Conservation (phyloP, 1,140 invertebrate species). For the Trissolcus basalis region DNA sequence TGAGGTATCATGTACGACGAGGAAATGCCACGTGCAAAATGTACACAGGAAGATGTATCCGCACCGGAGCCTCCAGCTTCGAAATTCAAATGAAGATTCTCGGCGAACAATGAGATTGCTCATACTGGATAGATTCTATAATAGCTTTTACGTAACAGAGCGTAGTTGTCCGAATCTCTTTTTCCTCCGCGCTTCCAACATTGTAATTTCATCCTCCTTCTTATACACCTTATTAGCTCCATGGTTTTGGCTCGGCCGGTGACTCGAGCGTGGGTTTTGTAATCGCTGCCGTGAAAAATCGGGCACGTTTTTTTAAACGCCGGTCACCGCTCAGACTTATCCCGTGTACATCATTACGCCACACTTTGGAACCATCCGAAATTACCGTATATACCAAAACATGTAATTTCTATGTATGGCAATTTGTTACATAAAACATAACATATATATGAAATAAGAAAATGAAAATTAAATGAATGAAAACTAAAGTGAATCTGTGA, state of each 20-base stretch:
- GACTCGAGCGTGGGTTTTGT: slow-evolving; percentile 35
- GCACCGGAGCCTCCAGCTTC: slow-evolving; percentile 32
- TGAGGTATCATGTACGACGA: slow-evolving; percentile 39
- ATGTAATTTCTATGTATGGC: no score
- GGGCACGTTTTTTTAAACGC: background rate
- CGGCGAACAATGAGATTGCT: slow-evolving; percentile 37
- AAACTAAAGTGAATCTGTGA: no score
- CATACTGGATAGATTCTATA: slow-evolving; percentile 42
- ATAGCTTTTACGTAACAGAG: slow-evolving; percentile 45
- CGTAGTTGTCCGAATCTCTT: slow-evolving; percentile 25
- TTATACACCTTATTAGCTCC: background rate
- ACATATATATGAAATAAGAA: no score
- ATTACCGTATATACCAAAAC: no score
- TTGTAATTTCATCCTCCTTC: slow-evolving; percentile 34
- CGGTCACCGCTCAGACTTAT: no score
- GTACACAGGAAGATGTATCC: slow-evolving; percentile 39
- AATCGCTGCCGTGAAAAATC: slow-evolving; percentile 23
- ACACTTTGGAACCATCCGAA: no score
- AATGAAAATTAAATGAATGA: no score
- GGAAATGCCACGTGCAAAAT: slow-evolving; percentile 48
- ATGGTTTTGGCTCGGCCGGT: slow-evolving; percentile 26
- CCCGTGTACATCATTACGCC: no score
- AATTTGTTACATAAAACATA: no score
- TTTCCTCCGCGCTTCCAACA: slow-evolving; percentile 22
- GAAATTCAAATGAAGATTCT: slow-evolving; percentile 46